These are phyloP conservation scores for Apodemus agrarius DNA, from an alignment of 2,797 vertebrate genomes.

Conservation along the genomic window DNA sequence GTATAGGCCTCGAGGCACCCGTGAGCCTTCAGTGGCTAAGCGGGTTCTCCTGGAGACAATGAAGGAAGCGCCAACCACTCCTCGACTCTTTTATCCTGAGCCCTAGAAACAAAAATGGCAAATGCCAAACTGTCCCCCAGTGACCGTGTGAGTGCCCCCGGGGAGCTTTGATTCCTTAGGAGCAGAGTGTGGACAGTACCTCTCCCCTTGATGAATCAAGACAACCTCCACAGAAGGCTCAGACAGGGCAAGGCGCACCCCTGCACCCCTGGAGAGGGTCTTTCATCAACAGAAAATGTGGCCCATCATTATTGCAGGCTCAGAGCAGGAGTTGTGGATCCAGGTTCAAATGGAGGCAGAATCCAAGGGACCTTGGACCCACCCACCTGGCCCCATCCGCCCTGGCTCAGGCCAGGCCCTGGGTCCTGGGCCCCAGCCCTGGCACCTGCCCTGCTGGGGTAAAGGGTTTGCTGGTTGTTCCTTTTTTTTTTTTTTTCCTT, in stretches of 20 bases:
- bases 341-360: not conserved
- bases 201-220: not conserved
- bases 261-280: not conserved
- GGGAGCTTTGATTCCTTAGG: not conserved
- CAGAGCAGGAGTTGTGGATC: not conserved
- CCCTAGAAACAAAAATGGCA: slow-evolving; percentile 8
- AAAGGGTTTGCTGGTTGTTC: slow-evolving; percentile 15
- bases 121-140: not conserved
- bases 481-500: slow-evolving; percentile 60
- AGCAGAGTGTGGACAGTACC: not conserved
- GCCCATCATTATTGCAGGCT: not conserved
- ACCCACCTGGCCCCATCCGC: not conserved
- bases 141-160: not conserved
- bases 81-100: not conserved
- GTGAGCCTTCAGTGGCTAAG: not conserved
- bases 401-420: not conserved
- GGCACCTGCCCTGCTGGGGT: not conserved
- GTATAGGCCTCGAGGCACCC: not conserved
- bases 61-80: not conserved
- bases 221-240: not conserved
- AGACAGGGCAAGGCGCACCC: fast-evolving
- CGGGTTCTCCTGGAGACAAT: not conserved
- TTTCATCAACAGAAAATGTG: not conserved
- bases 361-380: not conserved
- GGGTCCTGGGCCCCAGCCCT: not conserved